phyloP scores from a whole-genome alignment of 2,797 vertebrate genomes.

The Anolis apletophallus region DNA sequence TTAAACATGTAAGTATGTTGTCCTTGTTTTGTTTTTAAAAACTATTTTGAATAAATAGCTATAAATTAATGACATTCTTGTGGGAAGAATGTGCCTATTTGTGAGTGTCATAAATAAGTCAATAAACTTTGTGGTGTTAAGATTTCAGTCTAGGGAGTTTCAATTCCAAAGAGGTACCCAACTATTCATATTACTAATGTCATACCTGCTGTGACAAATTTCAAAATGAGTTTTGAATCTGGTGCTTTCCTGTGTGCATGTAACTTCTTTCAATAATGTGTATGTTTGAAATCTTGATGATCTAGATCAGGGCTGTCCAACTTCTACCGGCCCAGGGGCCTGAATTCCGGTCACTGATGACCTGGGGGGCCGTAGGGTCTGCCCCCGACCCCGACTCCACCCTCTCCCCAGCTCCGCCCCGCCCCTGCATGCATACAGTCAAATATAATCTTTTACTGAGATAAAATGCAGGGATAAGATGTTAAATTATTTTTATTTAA shows the following conservation, averaged over 20 bases:
- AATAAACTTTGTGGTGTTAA: background rate
- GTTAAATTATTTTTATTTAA: too few relatives aligned
- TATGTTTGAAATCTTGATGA: background rate
- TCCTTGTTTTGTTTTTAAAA: slow-evolving; percentile 6
- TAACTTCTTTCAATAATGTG: background rate
- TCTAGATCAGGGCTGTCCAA: too few relatives aligned
- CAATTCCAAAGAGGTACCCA: background rate
- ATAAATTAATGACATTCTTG: background rate
- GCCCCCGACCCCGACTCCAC: too few relatives aligned
- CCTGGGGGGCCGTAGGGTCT: too few relatives aligned
- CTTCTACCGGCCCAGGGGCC: too few relatives aligned
- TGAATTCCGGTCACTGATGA: too few relatives aligned
- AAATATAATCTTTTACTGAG: too few relatives aligned
- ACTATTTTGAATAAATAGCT: background rate
- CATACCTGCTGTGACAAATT: background rate
- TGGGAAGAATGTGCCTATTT: background rate
- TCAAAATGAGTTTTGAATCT: background rate
- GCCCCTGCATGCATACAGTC: too few relatives aligned
- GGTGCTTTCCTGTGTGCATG: background rate
- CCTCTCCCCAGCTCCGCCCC: too few relatives aligned
- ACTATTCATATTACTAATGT: background rate
- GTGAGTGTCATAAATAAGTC: background rate
- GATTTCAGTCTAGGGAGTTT: background rate
- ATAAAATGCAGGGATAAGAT: too few relatives aligned
- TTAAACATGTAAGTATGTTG: slow-evolving; percentile 90